A percentile compares a stretch with the other conserved stretches of the same genome.
Conservation (phyloP, 2,113 vertebrate genomes). For the Dendrocopos noguchii region DNA sequence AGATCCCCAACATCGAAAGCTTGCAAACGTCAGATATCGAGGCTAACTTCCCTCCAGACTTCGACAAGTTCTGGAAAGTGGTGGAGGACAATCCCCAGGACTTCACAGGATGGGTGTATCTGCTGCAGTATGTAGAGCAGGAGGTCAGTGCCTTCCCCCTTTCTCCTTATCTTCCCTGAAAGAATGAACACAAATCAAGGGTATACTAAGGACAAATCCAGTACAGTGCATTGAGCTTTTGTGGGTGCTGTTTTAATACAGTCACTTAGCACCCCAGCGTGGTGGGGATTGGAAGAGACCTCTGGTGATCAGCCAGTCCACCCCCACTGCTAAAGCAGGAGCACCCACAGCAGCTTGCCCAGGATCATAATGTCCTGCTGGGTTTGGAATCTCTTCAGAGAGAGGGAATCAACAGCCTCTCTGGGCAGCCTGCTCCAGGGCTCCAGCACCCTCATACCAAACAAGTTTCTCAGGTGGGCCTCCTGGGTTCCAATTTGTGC, state of each 20-base stretch:
- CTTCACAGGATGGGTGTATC: slow-evolving; percentile 97
- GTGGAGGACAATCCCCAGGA: slow-evolving; percentile 95
- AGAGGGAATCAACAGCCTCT: too few species aligned
- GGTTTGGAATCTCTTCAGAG: too few species aligned
- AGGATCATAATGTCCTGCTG: too few species aligned
- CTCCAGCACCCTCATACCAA: too few species aligned
- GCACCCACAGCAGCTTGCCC: too few species aligned
- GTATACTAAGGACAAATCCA: neutral
- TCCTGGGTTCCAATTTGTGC: too few species aligned
- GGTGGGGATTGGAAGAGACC: neutral
- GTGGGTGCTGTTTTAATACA: rapidly evolving
- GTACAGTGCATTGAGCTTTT: neutral
- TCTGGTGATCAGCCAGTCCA: too few species aligned
- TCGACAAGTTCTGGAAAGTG: slow-evolving; percentile 92
- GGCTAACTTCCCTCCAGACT: slow-evolving; percentile 85
- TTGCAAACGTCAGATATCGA: slow-evolving; percentile 75
- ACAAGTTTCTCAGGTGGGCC: too few species aligned
- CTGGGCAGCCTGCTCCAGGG: too few species aligned
- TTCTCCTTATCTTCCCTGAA: neutral
- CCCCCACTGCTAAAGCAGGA: too few species aligned
- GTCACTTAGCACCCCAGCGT: neutral
- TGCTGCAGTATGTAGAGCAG: slow-evolving; percentile 96
- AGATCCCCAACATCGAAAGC: slow-evolving; percentile 64
- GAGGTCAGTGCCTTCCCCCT: slow-evolving; percentile 82
- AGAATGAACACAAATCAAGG: rapidly evolving